Base-by-base conservation (phyloP, 37 sponge, comb jelly and placozoan genomes). In the Ephydatia muelleri region DNA sequence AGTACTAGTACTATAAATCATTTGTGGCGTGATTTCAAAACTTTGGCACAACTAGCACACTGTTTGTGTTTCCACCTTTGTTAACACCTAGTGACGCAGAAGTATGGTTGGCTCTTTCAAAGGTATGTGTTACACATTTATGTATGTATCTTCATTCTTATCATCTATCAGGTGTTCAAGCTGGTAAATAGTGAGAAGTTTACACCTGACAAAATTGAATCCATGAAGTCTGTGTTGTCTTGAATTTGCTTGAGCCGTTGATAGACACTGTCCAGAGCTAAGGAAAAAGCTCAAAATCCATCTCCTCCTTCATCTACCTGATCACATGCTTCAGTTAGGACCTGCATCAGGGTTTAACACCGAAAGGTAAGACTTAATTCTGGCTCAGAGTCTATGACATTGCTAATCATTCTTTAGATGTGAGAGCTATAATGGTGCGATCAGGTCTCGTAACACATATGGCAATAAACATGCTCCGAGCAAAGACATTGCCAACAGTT, bases 391-490 rank as follows among this genome's bases (percentile, higher is more conserved):
- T 14, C 66, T 65, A 21, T 65, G 66, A 21, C 66, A 65, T n/a
- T n/a, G n/a, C n/a, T n/a, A n/a, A n/a, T n/a, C n/a, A n/a, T n/a
- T n/a, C 21, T 22, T 31, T 68, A 88, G 88, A 28, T 88, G 77
- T 88, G 88, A 88, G 48, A 40, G 83, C 27, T 78, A 78, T 23
- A 88, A 88, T 57, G 11, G 33, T 6, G 9, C 79, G 37, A 39
- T 88, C 23, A 76, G 89, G 27, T 39, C 49, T 11, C 67, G 38
- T 25, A 88, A 88, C 49, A 32, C 83, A 6, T 72, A 83, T 49
- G 75, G 84, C 35, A 83, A 88, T 72, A 72, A 74, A 57, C 84
- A 72, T 5, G 80, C 84, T 30, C 84, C 89, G 27, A 88, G 89
- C 68, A 28, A 74, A 34, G 89, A 88, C 75, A 88, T 88, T 16